Evolutionary conservation across 2,888 invertebrate genomes (phyloP).

Genomic region (Callinectes sapidus): DNA sequence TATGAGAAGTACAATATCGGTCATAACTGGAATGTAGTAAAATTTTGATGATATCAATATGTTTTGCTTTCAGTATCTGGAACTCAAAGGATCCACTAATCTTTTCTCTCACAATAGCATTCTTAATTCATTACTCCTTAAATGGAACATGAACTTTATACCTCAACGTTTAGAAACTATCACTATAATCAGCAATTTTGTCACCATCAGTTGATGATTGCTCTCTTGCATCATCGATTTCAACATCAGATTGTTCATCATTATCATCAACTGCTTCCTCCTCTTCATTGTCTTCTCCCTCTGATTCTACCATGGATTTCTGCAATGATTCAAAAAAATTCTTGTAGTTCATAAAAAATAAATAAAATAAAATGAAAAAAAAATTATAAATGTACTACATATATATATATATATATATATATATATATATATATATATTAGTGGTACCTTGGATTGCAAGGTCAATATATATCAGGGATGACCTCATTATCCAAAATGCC

Average conservation of each 20-base stretch:
- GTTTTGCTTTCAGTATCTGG: background rate
- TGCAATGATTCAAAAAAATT: slow-evolving; percentile 9
- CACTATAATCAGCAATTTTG: slow-evolving; percentile 46
- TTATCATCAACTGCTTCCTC: slow-evolving; percentile 53
- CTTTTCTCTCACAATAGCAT: background rate
- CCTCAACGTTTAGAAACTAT: slow-evolving; percentile 42
- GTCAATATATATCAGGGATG: too few relatives aligned
- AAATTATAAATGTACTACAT: too few relatives aligned
- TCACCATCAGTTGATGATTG: background rate
- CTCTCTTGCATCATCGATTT: slow-evolving; percentile 55
- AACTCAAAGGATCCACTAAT: background rate
- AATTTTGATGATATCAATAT: background rate
- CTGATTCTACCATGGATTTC: slow-evolving; percentile 50
- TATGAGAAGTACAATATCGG: background rate
- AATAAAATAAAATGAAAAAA: too few relatives aligned
- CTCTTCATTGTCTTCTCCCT: slow-evolving; percentile 56
- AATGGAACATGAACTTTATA: background rate
- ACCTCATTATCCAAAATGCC: too few relatives aligned
- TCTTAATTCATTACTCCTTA: background rate
- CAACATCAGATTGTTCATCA: slow-evolving; percentile 67
- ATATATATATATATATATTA: too few relatives aligned
- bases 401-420: too few relatives aligned
- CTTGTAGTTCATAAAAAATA: background rate
- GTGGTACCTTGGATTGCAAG: too few relatives aligned
- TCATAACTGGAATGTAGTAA: background rate